Conservation (phyloP, 2,888 invertebrate genomes). For the Lamproptera curius region DNA sequence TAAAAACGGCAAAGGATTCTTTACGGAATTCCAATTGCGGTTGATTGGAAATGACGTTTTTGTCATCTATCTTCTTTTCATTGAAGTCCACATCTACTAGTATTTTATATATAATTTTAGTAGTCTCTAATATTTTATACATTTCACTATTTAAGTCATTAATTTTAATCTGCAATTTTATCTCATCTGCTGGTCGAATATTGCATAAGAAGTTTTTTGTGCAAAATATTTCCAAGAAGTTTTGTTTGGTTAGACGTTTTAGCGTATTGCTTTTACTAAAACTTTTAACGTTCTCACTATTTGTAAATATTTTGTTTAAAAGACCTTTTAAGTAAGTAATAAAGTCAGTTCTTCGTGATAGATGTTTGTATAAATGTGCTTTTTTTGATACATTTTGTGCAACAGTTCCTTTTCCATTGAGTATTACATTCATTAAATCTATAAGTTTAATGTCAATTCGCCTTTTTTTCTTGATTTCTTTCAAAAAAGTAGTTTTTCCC, state of each 20-base stretch:
- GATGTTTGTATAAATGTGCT: slow-evolving; percentile 28
- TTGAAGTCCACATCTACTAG: slow-evolving; percentile 34
- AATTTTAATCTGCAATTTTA: slow-evolving; percentile 41
- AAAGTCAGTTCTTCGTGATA: slow-evolving; percentile 34
- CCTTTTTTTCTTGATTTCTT: neutral
- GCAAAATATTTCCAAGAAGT: slow-evolving; percentile 44
- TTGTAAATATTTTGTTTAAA: slow-evolving; percentile 43
- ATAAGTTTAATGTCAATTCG: neutral
- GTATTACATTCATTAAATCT: neutral
- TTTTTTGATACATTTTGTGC: slow-evolving; percentile 24
- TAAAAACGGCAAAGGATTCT: neutral
- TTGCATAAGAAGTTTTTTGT: slow-evolving; percentile 44
- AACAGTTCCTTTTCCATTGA: slow-evolving; percentile 12
- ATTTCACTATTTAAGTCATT: slow-evolving; percentile 45
- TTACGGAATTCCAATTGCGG: neutral
- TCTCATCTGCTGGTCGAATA: slow-evolving; percentile 33
- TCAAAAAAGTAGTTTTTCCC: neutral
- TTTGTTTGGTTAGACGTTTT: slow-evolving; percentile 29
- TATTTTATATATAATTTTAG: slow-evolving; percentile 52
- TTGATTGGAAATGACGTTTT: too few species aligned
- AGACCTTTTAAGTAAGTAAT: slow-evolving; percentile 46
- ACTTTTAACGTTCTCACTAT: slow-evolving; percentile 24
- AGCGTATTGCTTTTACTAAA: slow-evolving; percentile 19
- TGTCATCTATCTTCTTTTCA: neutral
- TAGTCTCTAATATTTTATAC: slow-evolving; percentile 42